Base-by-base conservation (phyloP, 92 coral and sea anemone genomes). In the Zoanthus sociatus region DNA sequence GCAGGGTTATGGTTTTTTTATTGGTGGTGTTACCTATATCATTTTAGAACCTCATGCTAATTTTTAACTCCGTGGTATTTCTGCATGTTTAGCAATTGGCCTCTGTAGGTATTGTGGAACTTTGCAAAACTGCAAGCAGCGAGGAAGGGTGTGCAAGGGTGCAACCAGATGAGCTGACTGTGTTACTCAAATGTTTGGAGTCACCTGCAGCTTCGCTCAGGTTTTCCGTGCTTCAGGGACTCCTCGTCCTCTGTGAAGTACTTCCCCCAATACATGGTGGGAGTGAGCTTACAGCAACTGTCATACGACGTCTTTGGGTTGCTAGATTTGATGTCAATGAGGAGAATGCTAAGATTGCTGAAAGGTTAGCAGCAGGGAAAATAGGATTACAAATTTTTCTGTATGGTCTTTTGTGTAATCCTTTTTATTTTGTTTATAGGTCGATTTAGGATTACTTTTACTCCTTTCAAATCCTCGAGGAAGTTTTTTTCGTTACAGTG, bases 281-380 rank as follows among this genome's bases (percentile, higher is more conserved):
- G 63, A 89, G 88, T 76, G 92, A 86, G 44, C 90, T 78, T 87
- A 83, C 92, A 30, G 92, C 91, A 51, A 89, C 84, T 30, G 87
- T 92, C 37, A 78, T 95, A 15, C 88, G 90, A 58, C 86, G 98
- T 73, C 84, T 96, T 33, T 96, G 96, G 97, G 92, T 92, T 3
- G 97, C 96, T 11, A 95, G 83, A 77, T 96, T 95, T 87, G 99
- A 96, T 86, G 96, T 90, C 6, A 92, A 96, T 60, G 96, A 93
- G 48, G 99, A 96, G 87, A 96, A 92, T 82, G 92, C 93, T 11
- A 92, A 88, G 63, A 82, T 96, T 61, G 98, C 95, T 21, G 92
- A 92, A 60, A 96, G 91, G 99, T 96, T 77, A 13, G 89, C 73
- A 6, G 47, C 68, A 20, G 48, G 12, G 16, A 79, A 55, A 72